A percentile compares a stretch with the other conserved stretches of the same genome.
Evolutionary conservation across 35 echinoderm and acorn worm genomes (phyloP).

Genomic region (Patiria miniata): DNA sequence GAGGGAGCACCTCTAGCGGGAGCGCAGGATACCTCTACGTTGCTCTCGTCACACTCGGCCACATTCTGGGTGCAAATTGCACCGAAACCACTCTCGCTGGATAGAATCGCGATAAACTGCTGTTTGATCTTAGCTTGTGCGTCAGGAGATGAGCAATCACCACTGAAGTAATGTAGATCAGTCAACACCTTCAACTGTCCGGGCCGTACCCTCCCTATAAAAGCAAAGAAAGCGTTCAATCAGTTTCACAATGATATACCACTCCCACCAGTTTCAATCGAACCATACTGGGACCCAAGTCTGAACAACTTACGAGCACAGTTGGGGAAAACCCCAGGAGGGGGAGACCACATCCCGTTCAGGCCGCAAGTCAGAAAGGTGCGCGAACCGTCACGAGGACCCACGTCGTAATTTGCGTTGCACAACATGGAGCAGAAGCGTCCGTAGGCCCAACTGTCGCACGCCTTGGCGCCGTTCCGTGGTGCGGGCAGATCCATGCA

Average conservation of each 20-base stretch:
- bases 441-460: constrained; percentile 55
- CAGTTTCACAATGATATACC: too few relatives aligned
- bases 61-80: background rate
- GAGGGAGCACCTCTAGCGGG: background rate
- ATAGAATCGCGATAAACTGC: background rate
- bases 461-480: constrained; percentile 42
- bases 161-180: constrained; percentile 6
- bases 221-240: too few relatives aligned
- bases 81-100: background rate
- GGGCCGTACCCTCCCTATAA: background rate
- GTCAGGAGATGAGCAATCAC: background rate
- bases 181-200: background rate
- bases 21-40: background rate
- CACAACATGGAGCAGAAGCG: constrained; percentile 61
- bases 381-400: background rate
- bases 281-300: background rate
- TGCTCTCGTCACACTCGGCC: background rate
- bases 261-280: too few relatives aligned
- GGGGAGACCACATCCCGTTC: background rate
- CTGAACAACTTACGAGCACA: background rate
- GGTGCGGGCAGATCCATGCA: constrained; percentile 37
- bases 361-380: background rate
- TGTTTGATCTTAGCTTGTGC: background rate
- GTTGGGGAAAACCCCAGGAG: background rate
- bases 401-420: constrained; percentile 38